A percentile compares a stretch with the other conserved stretches of the same genome.
Conservation (phyloP, 2,797 vertebrate species). For the Gallinago solitaria region DNA sequence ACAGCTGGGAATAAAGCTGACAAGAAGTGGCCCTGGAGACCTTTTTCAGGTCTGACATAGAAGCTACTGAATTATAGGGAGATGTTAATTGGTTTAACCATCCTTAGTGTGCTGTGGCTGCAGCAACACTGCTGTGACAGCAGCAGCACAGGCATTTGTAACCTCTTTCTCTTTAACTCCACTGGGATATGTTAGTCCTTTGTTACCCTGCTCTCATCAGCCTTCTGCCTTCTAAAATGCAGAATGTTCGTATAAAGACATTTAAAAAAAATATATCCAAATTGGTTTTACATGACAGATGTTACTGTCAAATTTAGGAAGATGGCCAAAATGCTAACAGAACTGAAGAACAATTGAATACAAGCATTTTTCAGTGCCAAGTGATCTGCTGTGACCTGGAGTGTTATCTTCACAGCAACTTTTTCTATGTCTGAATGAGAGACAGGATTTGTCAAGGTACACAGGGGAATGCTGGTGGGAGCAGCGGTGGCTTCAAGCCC, state of each 20-base stretch:
- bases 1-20: neutral
- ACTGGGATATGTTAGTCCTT: neutral
- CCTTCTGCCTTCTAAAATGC: neutral
- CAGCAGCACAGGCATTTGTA: neutral
- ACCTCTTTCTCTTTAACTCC: neutral
- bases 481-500: neutral
- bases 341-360: neutral
- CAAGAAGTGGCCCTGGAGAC: neutral
- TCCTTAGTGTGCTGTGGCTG: neutral
- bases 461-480: neutral
- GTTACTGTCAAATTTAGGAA: neutral
- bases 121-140: neutral
- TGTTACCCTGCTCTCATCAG: neutral
- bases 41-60: neutral
- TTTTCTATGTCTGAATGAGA: neutral
- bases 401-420: neutral
- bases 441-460: neutral
- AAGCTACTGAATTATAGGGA: neutral
- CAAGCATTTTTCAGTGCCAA: neutral
- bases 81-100: neutral
- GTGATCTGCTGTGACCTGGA: neutral
- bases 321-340: neutral
- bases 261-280: neutral
- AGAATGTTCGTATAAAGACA: neutral
- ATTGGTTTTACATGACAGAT: neutral